Evolutionary conservation across 37 sponge, comb jelly and placozoan species (phyloP).

Genomic region (Halisarca cf. caerulea): DNA sequence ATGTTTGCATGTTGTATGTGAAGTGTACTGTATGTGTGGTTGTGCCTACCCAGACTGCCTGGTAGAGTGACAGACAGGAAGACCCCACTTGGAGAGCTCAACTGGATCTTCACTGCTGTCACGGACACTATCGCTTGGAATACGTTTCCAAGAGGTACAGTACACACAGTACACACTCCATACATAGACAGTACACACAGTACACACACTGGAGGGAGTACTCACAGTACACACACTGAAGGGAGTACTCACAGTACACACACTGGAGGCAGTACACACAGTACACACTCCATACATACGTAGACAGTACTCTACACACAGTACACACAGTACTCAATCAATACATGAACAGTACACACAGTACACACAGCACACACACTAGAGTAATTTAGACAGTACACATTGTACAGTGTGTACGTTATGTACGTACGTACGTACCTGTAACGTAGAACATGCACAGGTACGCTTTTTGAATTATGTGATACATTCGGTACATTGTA

Average conservation of each 20-base stretch:
- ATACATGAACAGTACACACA: not conserved
- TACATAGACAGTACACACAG: not conserved
- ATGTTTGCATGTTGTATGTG: not conserved
- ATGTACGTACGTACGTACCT: too few relatives aligned
- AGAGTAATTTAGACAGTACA: too few relatives aligned
- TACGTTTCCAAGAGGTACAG: constrained; percentile 74
- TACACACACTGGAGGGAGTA: not conserved
- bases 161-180: not conserved
- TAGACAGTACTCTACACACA: not conserved
- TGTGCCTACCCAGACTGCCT: constrained; percentile 69
- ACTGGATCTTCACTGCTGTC: constrained; percentile 99
- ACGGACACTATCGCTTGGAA: constrained; percentile 99
- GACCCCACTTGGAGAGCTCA: constrained; percentile 94
- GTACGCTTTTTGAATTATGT: too few relatives aligned
- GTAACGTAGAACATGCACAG: too few relatives aligned
- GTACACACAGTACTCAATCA: not conserved
- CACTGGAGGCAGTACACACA: too few relatives aligned
- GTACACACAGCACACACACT: too few relatives aligned
- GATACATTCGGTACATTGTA: too few relatives aligned
- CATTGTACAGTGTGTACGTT: too few relatives aligned
- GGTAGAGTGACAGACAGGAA: constrained; percentile 86
- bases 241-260: too few relatives aligned
- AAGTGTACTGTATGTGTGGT: too few relatives aligned
- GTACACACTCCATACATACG: not conserved
- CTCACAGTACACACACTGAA: not conserved